A percentile compares a stretch with the other conserved stretches of the same genome.
phyloP scores from a whole-genome alignment of 2,888 invertebrate genomes.

The Plemyria rubiginata region DNA sequence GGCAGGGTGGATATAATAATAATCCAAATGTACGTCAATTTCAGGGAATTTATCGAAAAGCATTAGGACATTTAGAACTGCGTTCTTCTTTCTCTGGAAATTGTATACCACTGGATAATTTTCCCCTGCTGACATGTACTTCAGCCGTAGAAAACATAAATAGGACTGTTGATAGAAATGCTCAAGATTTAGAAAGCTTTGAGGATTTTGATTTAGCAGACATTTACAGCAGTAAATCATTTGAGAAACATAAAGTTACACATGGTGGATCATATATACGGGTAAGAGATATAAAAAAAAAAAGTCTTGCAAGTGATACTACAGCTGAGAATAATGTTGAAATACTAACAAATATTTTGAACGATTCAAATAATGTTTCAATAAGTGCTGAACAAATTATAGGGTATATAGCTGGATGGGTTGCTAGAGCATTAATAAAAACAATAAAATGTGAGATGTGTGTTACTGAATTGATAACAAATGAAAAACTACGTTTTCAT shows the following conservation, averaged over 20 bases:
- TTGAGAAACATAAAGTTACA: background rate
- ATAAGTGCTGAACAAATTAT: slow-evolving; percentile 1
- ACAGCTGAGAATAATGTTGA: background rate
- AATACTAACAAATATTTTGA: background rate
- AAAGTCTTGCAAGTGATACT: background rate
- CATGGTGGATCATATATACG: background rate
- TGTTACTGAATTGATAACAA: background rate
- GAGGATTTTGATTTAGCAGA: background rate
- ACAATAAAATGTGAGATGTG: slow-evolving; percentile 2
- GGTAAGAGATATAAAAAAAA: background rate
- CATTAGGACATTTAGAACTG: background rate
- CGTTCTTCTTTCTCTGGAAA: background rate
- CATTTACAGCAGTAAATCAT: background rate
- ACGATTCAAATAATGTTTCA: background rate
- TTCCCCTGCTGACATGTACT: background rate
- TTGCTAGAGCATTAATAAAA: background rate
- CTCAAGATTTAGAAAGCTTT: background rate
- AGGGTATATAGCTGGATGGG: slow-evolving; percentile 5
- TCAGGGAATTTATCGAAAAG: background rate
- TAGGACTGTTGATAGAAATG: background rate
- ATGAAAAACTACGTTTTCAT: background rate
- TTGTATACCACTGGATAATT: background rate
- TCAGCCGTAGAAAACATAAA: background rate
- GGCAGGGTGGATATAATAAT: background rate
- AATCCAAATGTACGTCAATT: background rate